Conservation (phyloP, 2,113 vertebrate species). For the Centropus bengalensis region DNA sequence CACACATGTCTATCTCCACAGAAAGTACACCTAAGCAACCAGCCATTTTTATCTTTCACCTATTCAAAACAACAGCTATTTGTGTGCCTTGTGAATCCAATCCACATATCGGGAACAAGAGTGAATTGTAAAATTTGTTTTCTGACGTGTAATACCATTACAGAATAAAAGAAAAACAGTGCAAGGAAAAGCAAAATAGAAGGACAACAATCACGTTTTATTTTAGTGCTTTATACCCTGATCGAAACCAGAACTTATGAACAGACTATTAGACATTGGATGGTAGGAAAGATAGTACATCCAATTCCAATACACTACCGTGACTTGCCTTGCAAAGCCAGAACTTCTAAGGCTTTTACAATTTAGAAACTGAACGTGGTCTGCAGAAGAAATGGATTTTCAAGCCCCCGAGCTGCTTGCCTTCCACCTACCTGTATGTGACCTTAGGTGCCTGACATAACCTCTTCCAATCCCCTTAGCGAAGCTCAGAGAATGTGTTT, state of each 20-base stretch:
- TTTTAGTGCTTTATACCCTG: background rate
- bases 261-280: background rate
- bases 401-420: background rate
- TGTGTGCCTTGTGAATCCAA: background rate
- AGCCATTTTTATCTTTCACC: background rate
- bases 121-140: background rate
- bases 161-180: background rate
- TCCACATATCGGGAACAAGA: background rate
- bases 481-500: background rate
- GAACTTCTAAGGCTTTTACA: background rate
- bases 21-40: background rate
- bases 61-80: background rate
- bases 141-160: background rate
- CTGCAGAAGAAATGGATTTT: background rate
- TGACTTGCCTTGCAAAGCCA: background rate
- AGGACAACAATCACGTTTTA: background rate
- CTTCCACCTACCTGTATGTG: background rate
- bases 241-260: background rate
- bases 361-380: background rate
- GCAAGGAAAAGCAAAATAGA: background rate
- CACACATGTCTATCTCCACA: background rate
- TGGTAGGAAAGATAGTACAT: background rate
- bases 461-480: background rate
- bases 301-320: background rate
- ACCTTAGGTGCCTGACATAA: background rate